phyloP scores from a whole-genome alignment of 2,888 invertebrate species.

The Drosophila paramelanica region DNA sequence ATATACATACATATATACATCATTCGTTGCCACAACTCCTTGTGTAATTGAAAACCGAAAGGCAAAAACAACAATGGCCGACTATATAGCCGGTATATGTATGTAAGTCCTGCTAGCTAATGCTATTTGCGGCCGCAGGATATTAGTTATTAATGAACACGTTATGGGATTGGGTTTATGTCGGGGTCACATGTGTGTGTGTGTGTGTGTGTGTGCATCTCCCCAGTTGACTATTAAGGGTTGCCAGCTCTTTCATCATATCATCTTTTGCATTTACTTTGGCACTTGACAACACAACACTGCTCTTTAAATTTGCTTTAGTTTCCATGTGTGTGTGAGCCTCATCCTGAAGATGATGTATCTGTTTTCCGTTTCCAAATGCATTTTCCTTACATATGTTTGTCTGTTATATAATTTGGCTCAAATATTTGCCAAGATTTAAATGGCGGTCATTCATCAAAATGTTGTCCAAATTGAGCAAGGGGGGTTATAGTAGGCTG shows the following conservation, averaged over 20 bases:
- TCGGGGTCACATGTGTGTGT: slow-evolving; percentile 13
- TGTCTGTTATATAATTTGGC: slow-evolving; percentile 52
- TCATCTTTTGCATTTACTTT: slow-evolving; percentile 40
- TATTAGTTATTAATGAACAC: slow-evolving; percentile 80
- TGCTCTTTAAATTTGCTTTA: slow-evolving; percentile 56
- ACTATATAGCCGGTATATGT: slow-evolving; percentile 33
- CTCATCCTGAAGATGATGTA: slow-evolving; percentile 57
- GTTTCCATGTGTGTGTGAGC: slow-evolving; percentile 4
- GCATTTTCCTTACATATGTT: slow-evolving; percentile 55
- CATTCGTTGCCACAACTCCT: slow-evolving; percentile 57
- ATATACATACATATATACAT: slow-evolving; percentile 22
- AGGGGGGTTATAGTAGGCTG: background rate
- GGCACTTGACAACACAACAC: slow-evolving; percentile 24
- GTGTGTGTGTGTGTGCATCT: slow-evolving; percentile 5
- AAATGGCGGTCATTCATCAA: slow-evolving; percentile 67
- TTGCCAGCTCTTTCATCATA: slow-evolving; percentile 65
- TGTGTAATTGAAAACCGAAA: slow-evolving; percentile 76
- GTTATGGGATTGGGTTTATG: slow-evolving; percentile 50
- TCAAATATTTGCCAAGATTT: slow-evolving; percentile 41
- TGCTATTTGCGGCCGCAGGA: slow-evolving; percentile 77
- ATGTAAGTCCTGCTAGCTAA: slow-evolving; percentile 45
- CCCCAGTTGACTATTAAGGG: slow-evolving; percentile 63
- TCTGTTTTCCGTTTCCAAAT: slow-evolving; percentile 57
- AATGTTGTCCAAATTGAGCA: slow-evolving; percentile 50
- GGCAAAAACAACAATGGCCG: slow-evolving; percentile 70